phyloP scores from a whole-genome alignment of 2,797 vertebrate genomes.

The Lutjanus argentimaculatus region DNA sequence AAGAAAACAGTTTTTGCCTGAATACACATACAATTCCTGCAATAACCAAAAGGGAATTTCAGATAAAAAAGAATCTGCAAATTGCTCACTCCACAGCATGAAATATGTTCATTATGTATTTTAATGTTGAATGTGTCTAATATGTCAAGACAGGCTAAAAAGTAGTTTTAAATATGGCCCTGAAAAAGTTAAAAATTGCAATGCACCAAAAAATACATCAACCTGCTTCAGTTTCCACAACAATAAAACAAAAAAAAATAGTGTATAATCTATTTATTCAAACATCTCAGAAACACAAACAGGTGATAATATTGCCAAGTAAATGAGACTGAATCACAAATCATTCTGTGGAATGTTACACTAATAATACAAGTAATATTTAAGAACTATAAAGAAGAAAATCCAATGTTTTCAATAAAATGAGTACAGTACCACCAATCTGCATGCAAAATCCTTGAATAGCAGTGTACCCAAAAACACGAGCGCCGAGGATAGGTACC shows the following conservation, averaged over 20 bases:
- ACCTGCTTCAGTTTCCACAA: constrained; percentile 39
- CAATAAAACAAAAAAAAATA: constrained; percentile 51
- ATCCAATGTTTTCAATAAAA: constrained; percentile 9
- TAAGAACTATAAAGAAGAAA: constrained; percentile 17
- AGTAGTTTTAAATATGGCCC: constrained; percentile 22
- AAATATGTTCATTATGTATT: constrained; percentile 2
- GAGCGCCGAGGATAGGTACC: constrained; percentile 44
- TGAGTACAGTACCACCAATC: constrained; percentile 54
- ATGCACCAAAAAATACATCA: background rate
- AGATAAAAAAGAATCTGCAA: background rate
- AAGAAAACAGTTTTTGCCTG: constrained; percentile 34
- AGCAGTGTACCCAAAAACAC: constrained; percentile 26
- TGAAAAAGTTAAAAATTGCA: background rate
- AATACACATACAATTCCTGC: constrained; percentile 13
- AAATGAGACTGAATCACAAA: constrained; percentile 32
- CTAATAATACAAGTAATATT: background rate
- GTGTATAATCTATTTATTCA: constrained; percentile 71
- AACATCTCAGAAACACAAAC: constrained; percentile 50
- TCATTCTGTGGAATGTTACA: constrained; percentile 34
- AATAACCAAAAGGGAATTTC: background rate
- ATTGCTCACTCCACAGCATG: background rate
- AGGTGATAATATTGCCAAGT: constrained; percentile 24
- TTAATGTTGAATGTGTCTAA: background rate
- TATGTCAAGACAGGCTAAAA: background rate
- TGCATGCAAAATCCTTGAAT: constrained; percentile 30